Percentiles rank a stretch among this genome's conserved stretches.
These are phyloP conservation scores for Acleris laterana DNA, from an alignment of 2,888 invertebrate genomes.

Conservation along the genomic window DNA sequence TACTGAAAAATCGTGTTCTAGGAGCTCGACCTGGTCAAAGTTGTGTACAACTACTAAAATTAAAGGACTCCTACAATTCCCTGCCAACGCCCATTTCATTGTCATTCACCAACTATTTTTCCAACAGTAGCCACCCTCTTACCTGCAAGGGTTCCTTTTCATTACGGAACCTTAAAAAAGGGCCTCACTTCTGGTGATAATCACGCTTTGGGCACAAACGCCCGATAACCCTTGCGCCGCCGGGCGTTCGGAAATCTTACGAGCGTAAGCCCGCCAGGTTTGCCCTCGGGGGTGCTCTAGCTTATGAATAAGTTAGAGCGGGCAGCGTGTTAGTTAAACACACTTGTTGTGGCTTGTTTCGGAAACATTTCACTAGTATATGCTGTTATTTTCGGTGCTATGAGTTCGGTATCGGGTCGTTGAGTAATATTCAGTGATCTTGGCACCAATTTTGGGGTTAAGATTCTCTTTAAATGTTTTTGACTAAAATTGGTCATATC, in stretches of 20 bases:
- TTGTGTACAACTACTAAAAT: no score
- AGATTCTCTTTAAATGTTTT: no score
- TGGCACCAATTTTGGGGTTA: no score
- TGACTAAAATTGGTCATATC: no score
- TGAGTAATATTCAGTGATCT: not conserved
- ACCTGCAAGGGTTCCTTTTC: slow-evolving; percentile 26
- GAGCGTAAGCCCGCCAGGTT: slow-evolving; percentile 43
- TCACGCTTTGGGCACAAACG: slow-evolving; percentile 31
- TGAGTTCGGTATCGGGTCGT: not conserved
- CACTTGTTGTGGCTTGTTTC: slow-evolving; percentile 9
- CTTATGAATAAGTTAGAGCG: slow-evolving; percentile 41
- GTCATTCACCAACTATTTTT: not conserved
- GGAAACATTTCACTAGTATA: not conserved
- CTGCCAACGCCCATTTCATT: no score
- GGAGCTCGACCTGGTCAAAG: no score
- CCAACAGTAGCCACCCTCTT: not conserved
- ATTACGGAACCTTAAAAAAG: slow-evolving; percentile 34
- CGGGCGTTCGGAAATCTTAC: slow-evolving; percentile 57
- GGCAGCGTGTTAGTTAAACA: slow-evolving; percentile 30
- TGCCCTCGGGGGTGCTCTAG: slow-evolving; percentile 41
- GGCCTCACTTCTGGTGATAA: slow-evolving; percentile 36
- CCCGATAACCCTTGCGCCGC: slow-evolving; percentile 48
- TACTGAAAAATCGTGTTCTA: no score
- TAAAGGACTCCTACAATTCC: no score
- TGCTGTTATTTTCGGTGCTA: not conserved